Evolutionary conservation across 1,140 invertebrate genomes (phyloP), one percentile per base, ranked within the genome.

Genomic region (Sinonovacula constricta): DNA sequence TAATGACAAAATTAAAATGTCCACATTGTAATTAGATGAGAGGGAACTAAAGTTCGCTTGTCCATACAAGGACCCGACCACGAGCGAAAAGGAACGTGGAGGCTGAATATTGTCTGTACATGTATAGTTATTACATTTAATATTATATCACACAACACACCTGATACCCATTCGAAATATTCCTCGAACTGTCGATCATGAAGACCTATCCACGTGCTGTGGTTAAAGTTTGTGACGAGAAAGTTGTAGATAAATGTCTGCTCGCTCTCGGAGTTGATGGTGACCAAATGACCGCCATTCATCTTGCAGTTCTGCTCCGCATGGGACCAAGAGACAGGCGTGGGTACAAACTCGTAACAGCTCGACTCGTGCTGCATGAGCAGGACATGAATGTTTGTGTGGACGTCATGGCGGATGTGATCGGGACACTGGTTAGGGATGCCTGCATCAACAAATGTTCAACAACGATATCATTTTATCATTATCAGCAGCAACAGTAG

Each of bases 101-200:
- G n/a, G n/a, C n/a, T n/a, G n/a, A n/a, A n/a, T n/a, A n/a, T n/a
- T n/a, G n/a, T n/a, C n/a, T n/a, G n/a, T n/a, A n/a, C n/a, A n/a
- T n/a, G n/a, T n/a, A n/a, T n/a, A n/a, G n/a, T n/a, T n/a, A n/a
- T n/a, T n/a, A n/a, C n/a, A n/a, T n/a, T n/a, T n/a, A n/a, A n/a
- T n/a, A n/a, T n/a, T n/a, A n/a, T n/a, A n/a, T n/a, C n/a, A n/a
- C n/a, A n/a, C n/a, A n/a, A n/a, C n/a, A n/a, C n/a, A 70, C 67
- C 67, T 57, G 67, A 70, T 24, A 28, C 59, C 67, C 67, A 70
- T 57, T 70, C 67, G 39, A 70, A 70, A 34, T 30, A 4, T 39
- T 53, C 51, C 51, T 70, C 67, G 1, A 22, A 12, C 34, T 57
- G 56, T 70, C 51, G 33, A 28, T 70, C 67, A 26, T 70, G 67